phyloP scores from a whole-genome alignment of 2,797 vertebrate species.

The Pangasius krempfi region DNA sequence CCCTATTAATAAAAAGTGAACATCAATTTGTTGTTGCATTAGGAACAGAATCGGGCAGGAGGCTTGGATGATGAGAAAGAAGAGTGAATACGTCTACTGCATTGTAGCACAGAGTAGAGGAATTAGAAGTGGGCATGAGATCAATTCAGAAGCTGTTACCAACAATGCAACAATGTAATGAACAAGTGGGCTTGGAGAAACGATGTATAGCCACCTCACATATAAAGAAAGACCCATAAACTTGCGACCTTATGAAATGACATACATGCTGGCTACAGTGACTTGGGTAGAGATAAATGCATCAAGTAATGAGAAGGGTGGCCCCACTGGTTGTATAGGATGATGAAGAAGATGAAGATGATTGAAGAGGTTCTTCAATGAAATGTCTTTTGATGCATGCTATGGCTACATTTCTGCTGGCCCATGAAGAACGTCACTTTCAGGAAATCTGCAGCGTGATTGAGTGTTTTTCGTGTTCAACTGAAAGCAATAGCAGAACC shows the following conservation, averaged over 20 bases:
- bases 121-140: not conserved
- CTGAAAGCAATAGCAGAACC: not conserved
- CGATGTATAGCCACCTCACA: not conserved
- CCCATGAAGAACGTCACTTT: not conserved
- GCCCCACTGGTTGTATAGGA: not conserved
- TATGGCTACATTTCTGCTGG: not conserved
- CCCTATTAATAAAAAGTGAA: not conserved
- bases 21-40: not conserved
- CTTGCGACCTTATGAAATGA: not conserved
- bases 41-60: not conserved
- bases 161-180: not conserved
- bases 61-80: not conserved
- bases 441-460: not conserved
- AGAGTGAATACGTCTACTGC: not conserved
- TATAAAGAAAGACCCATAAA: not conserved
- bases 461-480: not conserved
- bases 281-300: not conserved
- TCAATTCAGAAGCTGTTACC: not conserved
- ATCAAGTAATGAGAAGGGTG: not conserved
- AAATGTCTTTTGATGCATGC: not conserved
- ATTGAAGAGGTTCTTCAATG: not conserved
- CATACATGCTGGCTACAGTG: not conserved
- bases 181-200: not conserved
- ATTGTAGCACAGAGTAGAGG: not conserved
- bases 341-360: too few species aligned